A percentile compares a stretch with the other conserved stretches of the same genome.
Conservation (phyloP, 2,797 vertebrate genomes). For the Poecilia wingei region DNA sequence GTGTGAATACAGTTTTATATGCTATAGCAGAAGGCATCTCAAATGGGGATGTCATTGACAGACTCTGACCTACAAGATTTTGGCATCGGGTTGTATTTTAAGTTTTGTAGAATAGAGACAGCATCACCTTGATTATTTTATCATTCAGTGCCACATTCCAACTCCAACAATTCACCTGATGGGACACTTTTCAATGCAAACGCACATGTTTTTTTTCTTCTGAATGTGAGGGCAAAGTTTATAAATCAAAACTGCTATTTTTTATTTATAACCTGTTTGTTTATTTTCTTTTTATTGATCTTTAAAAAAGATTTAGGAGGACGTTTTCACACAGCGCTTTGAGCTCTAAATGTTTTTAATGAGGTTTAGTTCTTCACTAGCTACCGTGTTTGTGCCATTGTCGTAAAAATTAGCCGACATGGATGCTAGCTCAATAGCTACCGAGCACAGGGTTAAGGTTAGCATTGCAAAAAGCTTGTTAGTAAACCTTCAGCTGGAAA, state of each 20-base stretch:
- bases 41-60: not conserved
- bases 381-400: not conserved
- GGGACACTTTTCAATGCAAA: not conserved
- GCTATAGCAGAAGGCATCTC: not conserved
- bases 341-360: not conserved
- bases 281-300: not conserved
- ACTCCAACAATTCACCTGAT: not conserved
- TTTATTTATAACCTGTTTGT: not conserved
- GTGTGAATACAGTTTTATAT: not conserved
- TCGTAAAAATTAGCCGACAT: conserved; percentile 18
- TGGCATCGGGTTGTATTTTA: not conserved
- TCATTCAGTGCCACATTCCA: not conserved
- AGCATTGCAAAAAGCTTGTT: not conserved
- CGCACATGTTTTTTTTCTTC: not conserved
- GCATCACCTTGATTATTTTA: not conserved
- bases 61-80: not conserved
- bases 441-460: not conserved
- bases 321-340: not conserved
- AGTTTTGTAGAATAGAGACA: not conserved
- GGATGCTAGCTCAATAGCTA: conserved; percentile 12
- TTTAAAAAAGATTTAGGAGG: not conserved
- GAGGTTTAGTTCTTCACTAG: not conserved
- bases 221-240: not conserved
- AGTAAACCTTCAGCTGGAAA: not conserved
- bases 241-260: not conserved